These are phyloP conservation scores for Hydrolagus colliei DNA, from an alignment of 2,797 vertebrate species.

Conservation along the genomic window DNA sequence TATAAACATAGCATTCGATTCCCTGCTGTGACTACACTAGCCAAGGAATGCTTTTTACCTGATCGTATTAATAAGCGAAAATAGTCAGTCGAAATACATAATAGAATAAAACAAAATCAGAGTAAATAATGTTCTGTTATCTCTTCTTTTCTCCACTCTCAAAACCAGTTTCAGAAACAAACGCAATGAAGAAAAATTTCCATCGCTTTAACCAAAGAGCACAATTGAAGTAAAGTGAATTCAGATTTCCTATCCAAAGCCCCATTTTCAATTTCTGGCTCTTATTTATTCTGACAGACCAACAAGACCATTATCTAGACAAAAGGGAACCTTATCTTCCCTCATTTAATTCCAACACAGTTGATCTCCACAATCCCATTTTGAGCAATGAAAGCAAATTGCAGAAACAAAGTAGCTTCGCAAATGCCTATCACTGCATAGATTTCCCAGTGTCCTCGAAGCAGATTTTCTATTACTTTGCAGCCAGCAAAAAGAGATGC, in stretches of 20 bases:
- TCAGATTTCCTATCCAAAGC: neutral
- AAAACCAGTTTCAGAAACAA: neutral
- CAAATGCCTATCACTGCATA: neutral
- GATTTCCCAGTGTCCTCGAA: neutral
- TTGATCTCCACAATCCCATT: neutral
- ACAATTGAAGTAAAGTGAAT: neutral
- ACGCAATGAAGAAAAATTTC: neutral
- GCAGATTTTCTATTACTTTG: slow-evolving; percentile 1
- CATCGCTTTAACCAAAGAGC: neutral
- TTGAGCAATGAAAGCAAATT: slow-evolving; percentile 1
- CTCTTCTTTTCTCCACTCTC: neutral
- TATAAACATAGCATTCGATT: no score
- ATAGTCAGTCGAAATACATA: no score
- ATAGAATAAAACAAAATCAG: no score
- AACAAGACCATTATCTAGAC: neutral
- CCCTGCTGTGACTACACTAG: no score
- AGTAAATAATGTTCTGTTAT: no score
- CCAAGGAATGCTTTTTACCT: no score
- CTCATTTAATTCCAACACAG: neutral
- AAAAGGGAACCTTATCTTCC: neutral
- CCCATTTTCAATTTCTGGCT: neutral
- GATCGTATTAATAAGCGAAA: no score
- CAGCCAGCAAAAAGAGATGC: neutral
- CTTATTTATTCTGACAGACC: neutral
- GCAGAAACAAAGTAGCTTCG: neutral